Evolutionary conservation across 2,888 invertebrate species (phyloP).

Genomic region (Hermodice carunculata): DNA sequence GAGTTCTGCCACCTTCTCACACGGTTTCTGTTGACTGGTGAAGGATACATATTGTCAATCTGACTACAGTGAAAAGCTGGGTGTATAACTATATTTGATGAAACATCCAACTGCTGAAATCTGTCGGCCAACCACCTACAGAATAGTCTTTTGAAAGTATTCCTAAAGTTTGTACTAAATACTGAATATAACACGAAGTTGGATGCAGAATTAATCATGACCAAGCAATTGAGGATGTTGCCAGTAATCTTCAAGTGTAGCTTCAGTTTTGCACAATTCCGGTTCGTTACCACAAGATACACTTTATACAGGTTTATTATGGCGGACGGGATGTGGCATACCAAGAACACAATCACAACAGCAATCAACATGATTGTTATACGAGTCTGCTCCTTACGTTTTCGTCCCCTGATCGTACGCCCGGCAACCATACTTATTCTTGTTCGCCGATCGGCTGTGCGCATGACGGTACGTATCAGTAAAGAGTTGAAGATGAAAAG

Average conservation of each 20-base stretch:
- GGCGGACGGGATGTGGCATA: constrained; percentile 82
- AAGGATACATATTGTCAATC: too few relatives aligned
- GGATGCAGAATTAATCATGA: constrained; percentile 80
- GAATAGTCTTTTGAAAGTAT: constrained; percentile 39
- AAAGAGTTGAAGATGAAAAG: constrained; percentile 82
- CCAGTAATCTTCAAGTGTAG: constrained; percentile 71
- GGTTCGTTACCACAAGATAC: constrained; percentile 38
- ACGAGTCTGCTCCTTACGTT: constrained; percentile 69
- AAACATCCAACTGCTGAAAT: too few relatives aligned
- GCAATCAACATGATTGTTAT: constrained; percentile 83
- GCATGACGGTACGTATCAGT: constrained; percentile 75
- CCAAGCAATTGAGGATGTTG: constrained; percentile 80
- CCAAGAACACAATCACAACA: constrained; percentile 82
- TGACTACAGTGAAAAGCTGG: too few relatives aligned
- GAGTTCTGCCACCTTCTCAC: too few relatives aligned
- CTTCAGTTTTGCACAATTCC: constrained; percentile 3
- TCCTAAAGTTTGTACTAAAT: constrained; percentile 72
- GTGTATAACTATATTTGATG: too few relatives aligned
- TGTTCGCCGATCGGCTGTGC: constrained; percentile 51
- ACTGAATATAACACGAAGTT: constrained; percentile 85
- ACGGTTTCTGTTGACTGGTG: too few relatives aligned
- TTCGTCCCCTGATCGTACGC: constrained; percentile 45
- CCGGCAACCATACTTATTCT: constrained; percentile 69
- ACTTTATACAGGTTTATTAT: constrained; percentile 72
- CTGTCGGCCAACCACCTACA: too few relatives aligned